These are phyloP conservation scores for Jordanella pulchra DNA, from an alignment of 2,797 vertebrate genomes.

Conservation along the genomic window DNA sequence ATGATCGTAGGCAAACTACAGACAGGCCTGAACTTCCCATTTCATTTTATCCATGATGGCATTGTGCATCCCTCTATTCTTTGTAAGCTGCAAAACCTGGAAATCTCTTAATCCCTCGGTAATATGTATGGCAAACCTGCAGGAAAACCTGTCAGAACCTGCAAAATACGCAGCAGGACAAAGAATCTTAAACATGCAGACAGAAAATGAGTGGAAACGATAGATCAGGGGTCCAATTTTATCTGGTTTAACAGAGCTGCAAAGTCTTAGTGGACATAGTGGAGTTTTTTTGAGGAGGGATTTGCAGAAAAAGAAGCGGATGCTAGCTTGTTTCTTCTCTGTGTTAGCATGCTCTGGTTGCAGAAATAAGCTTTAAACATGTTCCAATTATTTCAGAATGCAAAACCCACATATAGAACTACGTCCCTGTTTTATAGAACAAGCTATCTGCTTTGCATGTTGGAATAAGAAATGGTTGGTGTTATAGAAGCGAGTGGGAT, in stretches of 20 bases:
- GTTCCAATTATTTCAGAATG: not conserved
- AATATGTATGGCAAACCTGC: not conserved
- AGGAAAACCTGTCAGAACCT: not conserved
- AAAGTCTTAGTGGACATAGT: not conserved
- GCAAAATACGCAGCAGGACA: no score
- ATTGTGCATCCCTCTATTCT: no score
- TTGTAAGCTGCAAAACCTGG: no score
- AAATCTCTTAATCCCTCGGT: no score
- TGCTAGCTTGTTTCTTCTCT: not conserved
- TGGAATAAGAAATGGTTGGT: not conserved
- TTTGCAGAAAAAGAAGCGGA: not conserved
- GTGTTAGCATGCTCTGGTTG: not conserved
- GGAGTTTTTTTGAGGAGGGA: not conserved
- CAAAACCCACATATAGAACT: not conserved
- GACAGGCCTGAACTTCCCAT: no score
- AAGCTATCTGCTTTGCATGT: not conserved
- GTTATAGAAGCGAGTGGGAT: not conserved
- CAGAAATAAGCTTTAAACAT: not conserved
- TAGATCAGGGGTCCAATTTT: no score
- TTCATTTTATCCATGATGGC: no score
- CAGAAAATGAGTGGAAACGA: no score
- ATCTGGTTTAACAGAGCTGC: no score
- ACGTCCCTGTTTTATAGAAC: not conserved
- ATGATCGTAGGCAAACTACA: no score
- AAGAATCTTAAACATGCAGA: no score